Evolutionary conservation across 2,113 vertebrate species (phyloP).

Genomic region (Semicossyphus pulcher): DNA sequence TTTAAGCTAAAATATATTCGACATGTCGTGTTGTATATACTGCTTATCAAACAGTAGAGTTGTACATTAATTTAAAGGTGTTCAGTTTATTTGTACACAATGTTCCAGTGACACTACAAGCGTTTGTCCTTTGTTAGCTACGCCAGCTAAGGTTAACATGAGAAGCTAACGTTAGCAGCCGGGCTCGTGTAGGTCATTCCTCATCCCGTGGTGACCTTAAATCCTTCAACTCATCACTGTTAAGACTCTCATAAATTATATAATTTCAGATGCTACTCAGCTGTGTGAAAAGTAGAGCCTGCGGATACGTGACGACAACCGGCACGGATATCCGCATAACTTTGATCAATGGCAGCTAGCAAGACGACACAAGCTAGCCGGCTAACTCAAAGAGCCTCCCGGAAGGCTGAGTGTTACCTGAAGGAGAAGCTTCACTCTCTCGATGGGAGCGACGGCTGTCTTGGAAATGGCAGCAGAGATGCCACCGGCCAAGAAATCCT

Average conservation of each 20-base stretch:
- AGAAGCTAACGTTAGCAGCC: constrained; percentile 60
- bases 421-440: constrained; percentile 90
- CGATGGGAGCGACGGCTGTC: constrained; percentile 90
- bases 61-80: fast-evolving
- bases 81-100: neutral
- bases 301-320: too few relatives aligned
- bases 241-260: neutral
- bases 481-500: constrained; percentile 90
- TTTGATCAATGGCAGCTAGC: neutral
- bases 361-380: constrained; percentile 34
- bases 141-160: constrained; percentile 75
- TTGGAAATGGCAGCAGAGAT: constrained; percentile 91
- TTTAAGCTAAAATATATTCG: fast-evolving
- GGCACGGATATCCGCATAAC: neutral
- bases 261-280: fast-evolving
- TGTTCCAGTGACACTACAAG: constrained; percentile 24
- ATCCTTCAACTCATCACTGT: neutral
- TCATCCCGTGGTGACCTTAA: constrained; percentile 62
- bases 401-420: constrained; percentile 76
- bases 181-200: constrained; percentile 76
- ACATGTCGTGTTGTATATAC: fast-evolving
- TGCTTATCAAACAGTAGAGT: fast-evolving
- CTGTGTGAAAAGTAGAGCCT: fast-evolving
- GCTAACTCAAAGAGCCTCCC: constrained; percentile 23
- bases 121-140: constrained; percentile 82